These are phyloP conservation scores for Cryptocephalus primarius DNA, from an alignment of 2,888 invertebrate species.

Conservation along the genomic window DNA sequence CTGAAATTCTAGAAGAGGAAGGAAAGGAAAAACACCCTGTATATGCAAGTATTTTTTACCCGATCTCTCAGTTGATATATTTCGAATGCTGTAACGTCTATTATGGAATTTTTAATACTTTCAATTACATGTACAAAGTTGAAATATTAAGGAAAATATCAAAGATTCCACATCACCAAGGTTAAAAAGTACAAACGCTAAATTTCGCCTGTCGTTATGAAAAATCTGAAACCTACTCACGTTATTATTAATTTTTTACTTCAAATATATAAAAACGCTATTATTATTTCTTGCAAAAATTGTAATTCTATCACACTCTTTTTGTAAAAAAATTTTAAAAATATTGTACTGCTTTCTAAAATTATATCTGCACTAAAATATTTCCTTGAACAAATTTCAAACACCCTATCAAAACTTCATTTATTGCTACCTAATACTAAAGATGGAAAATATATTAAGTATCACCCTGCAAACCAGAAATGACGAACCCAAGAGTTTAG, in stretches of 20 bases:
- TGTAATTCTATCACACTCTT: slow-evolving; percentile 18
- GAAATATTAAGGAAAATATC: too few species aligned
- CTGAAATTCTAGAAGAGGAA: background rate
- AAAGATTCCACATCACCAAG: too few species aligned
- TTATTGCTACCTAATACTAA: slow-evolving; percentile 1
- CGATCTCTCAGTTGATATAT: too few species aligned
- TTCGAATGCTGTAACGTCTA: too few species aligned
- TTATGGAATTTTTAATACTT: too few species aligned
- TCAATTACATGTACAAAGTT: too few species aligned
- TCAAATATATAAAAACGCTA: slow-evolving; percentile 18
- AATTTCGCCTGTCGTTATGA: too few species aligned
- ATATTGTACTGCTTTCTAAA: slow-evolving; percentile 18
- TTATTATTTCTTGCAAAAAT: slow-evolving; percentile 17
- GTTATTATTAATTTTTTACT: slow-evolving; percentile 4
- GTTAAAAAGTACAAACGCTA: too few species aligned
- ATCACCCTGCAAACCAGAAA: background rate
- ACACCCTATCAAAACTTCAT: slow-evolving; percentile 7
- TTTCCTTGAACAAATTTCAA: slow-evolving; percentile 6
- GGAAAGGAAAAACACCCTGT: too few species aligned
- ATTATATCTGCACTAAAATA: slow-evolving; percentile 15
- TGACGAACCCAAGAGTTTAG: too few species aligned
- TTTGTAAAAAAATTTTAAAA: slow-evolving; percentile 19
- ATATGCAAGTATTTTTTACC: too few species aligned
- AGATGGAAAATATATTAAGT: background rate
- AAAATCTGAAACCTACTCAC: slow-evolving; percentile 8